These are phyloP conservation scores for Drosophila pseudotakahashii DNA, from an alignment of 2,888 invertebrate species.

Conservation along the genomic window DNA sequence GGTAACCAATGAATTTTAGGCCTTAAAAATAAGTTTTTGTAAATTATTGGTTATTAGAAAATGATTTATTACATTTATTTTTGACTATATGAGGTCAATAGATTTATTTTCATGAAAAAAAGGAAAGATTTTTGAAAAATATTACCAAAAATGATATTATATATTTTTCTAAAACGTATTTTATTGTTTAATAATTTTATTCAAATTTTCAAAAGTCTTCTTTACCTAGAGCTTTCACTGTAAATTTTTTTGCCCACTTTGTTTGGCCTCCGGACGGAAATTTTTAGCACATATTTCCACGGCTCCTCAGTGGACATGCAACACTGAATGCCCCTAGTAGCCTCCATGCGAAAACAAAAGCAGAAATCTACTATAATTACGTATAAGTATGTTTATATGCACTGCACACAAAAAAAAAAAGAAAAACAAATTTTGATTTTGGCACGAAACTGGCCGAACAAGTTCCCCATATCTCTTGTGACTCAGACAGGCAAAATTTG, in stretches of 20 bases:
- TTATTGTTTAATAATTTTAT: neutral
- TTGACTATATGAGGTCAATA: no score
- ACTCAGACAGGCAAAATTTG: slow-evolving; percentile 28
- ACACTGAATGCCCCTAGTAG: slow-evolving; percentile 45
- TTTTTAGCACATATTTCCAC: slow-evolving; percentile 44
- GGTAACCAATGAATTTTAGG: neutral
- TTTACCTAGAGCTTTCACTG: slow-evolving; percentile 1
- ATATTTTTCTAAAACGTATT: no score
- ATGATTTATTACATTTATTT: no score
- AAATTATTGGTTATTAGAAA: no score
- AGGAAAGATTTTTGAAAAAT: no score
- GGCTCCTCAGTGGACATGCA: slow-evolving; percentile 59
- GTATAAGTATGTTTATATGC: slow-evolving; percentile 41
- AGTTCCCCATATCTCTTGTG: slow-evolving; percentile 43
- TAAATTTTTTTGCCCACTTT: slow-evolving; percentile 29
- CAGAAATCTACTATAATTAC: slow-evolving; percentile 44
- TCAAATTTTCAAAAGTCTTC: neutral
- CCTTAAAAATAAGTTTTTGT: neutral
- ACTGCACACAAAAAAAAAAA: slow-evolving; percentile 24
- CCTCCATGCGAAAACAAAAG: slow-evolving; percentile 40
- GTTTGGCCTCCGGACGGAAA: slow-evolving; percentile 52
- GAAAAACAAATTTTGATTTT: slow-evolving; percentile 44
- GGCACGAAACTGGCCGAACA: slow-evolving; percentile 31
- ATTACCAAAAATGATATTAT: no score
- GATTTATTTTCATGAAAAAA: no score